These are phyloP conservation scores for Eupeodes luniger DNA, from an alignment of 2,888 invertebrate species.

Conservation along the genomic window DNA sequence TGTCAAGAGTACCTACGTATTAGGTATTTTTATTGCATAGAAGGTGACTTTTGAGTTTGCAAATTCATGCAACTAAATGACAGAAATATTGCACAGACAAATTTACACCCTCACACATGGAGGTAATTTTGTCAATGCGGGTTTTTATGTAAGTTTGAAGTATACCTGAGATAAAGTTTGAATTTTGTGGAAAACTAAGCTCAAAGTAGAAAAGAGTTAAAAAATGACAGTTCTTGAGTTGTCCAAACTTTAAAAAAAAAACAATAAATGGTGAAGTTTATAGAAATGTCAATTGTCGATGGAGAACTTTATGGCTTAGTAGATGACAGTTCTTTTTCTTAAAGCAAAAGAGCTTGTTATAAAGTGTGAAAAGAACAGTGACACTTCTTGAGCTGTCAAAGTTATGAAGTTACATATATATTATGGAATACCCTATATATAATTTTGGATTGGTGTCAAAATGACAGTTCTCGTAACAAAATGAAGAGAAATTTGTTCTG, in stretches of 20 bases:
- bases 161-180: neutral
- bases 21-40: neutral
- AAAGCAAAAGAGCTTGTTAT: too few species aligned
- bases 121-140: constrained; percentile 34
- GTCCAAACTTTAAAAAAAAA: neutral
- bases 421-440: too few species aligned
- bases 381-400: too few species aligned
- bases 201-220: neutral
- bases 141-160: constrained; percentile 8
- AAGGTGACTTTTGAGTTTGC: constrained; percentile 31
- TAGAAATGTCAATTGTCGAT: too few species aligned
- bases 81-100: constrained; percentile 15
- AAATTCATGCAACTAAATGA: neutral
- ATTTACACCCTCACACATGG: constrained; percentile 35
- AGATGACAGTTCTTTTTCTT: too few species aligned
- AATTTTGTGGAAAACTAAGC: neutral
- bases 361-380: too few species aligned
- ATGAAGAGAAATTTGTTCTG: too few species aligned
- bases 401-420: too few species aligned
- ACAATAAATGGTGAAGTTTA: too few species aligned
- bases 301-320: too few species aligned
- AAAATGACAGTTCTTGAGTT: neutral
- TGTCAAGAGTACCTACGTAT: constrained; percentile 7
- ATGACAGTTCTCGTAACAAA: too few species aligned
- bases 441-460: too few species aligned